Percentiles rank a stretch among this genome's conserved stretches.
phyloP scores from a whole-genome alignment of 2,888 invertebrate species.

The Hofmannophila pseudospretella region DNA sequence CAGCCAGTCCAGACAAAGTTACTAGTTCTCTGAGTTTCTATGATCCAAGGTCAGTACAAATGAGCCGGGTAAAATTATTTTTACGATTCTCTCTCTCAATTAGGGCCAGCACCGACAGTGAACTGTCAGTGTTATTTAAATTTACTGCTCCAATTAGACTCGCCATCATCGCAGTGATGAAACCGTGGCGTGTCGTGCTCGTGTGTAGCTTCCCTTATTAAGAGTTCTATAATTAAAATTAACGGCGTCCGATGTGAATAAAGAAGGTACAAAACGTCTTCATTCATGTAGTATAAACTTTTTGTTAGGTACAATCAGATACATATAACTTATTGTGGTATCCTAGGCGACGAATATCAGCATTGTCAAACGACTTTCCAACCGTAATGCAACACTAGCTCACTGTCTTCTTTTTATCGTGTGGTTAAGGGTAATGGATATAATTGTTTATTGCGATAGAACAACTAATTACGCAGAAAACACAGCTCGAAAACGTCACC shows the following conservation, averaged over 20 bases:
- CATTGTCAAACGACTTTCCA: too few species aligned
- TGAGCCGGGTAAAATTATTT: constrained; percentile 74
- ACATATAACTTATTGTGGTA: too few species aligned
- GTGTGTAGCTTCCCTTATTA: constrained; percentile 70
- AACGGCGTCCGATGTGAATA: constrained; percentile 49
- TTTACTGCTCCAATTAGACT: constrained; percentile 75
- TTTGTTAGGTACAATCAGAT: not conserved
- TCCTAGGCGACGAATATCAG: too few species aligned
- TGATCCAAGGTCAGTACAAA: constrained; percentile 46
- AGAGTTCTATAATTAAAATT: constrained; percentile 74
- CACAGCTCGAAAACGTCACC: too few species aligned
- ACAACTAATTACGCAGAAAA: too few species aligned
- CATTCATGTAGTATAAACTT: constrained; percentile 21
- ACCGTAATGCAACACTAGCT: too few species aligned
- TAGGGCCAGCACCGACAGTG: constrained; percentile 65
- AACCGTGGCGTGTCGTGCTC: constrained; percentile 55
- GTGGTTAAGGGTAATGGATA: too few species aligned
- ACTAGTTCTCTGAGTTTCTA: too few species aligned
- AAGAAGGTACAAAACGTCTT: constrained; percentile 42
- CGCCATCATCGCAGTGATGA: constrained; percentile 71
- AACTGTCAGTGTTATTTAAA: constrained; percentile 76
- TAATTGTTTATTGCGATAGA: too few species aligned
- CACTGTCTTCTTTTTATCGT: too few species aligned
- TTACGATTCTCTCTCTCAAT: constrained; percentile 74
- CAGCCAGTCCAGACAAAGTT: too few species aligned